Evolutionary conservation across 1,140 invertebrate species (phyloP).

Genomic region (Tetragonula clypearis): DNA sequence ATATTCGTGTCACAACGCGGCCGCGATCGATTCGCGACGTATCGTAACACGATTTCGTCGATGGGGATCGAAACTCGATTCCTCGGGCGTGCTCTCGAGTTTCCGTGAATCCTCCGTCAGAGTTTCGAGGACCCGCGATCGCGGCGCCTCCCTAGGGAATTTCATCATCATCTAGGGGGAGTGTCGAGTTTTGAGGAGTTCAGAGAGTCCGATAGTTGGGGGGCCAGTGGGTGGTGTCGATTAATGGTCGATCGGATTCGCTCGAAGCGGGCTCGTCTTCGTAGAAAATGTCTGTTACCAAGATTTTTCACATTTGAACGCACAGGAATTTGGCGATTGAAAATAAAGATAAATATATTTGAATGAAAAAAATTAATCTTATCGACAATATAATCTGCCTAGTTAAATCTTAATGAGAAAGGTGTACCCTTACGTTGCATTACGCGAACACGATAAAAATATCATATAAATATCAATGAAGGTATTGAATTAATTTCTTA

Average conservation of each 20-base stretch:
- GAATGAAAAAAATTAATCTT: no score
- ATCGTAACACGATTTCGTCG: constrained; percentile 34
- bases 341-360: no score
- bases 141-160: not conserved
- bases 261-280: not conserved
- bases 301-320: not conserved
- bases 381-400: no score
- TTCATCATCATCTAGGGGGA: not conserved
- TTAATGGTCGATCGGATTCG: not conserved
- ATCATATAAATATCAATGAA: no score
- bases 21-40: constrained; percentile 11
- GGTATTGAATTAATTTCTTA: no score
- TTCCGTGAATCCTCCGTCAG: not conserved
- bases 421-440: no score
- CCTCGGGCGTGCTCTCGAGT: constrained; percentile 24
- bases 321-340: no score
- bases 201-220: not conserved
- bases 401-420: no score
- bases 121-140: not conserved
- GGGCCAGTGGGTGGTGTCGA: no score
- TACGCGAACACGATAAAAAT: no score
- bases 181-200: no score
- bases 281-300: not conserved
- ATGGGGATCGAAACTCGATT: constrained; percentile 45
- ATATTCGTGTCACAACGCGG: constrained; percentile 45